Evolutionary conservation across 2,797 vertebrate genomes (phyloP).

Genomic region (Crocidura indochinensis): DNA sequence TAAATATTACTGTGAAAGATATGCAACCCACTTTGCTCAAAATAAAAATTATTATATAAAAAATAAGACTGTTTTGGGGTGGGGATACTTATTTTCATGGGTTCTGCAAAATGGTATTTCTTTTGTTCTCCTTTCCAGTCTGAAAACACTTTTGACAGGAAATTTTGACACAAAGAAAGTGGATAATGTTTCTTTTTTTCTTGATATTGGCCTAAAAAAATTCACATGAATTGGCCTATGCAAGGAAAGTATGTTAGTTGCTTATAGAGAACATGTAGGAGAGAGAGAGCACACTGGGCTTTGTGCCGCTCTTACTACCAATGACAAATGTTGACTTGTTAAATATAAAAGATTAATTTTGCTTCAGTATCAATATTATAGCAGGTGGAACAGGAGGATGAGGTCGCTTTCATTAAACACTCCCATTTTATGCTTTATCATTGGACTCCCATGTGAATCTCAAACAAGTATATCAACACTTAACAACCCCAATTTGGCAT

Average conservation of each 20-base stretch:
- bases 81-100: not conserved
- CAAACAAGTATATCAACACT: not conserved
- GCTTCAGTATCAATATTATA: conserved; percentile 50
- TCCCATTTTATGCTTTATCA: conserved; percentile 26
- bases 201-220: not conserved
- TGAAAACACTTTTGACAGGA: conserved; percentile 48
- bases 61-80: conserved; percentile 10
- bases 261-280: not conserved
- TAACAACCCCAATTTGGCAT: not conserved
- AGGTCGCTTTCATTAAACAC: conserved; percentile 16
- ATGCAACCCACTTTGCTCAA: too few relatives aligned
- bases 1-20: too few relatives aligned
- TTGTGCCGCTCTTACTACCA: not conserved
- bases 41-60: too few relatives aligned
- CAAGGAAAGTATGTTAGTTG: not conserved
- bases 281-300: not conserved
- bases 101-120: conserved; percentile 48
- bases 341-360: conserved; percentile 53
- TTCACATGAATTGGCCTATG: not conserved
- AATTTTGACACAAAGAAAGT: conserved; percentile 15
- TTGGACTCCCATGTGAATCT: conserved; percentile 13
- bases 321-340: conserved; percentile 52
- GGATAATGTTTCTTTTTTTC: conserved; percentile 40
- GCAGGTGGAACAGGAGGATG: not conserved
- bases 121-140: conserved; percentile 43